Base-by-base conservation (phyloP, 1,140 invertebrate species). In the Drosophila baimaii region DNA sequence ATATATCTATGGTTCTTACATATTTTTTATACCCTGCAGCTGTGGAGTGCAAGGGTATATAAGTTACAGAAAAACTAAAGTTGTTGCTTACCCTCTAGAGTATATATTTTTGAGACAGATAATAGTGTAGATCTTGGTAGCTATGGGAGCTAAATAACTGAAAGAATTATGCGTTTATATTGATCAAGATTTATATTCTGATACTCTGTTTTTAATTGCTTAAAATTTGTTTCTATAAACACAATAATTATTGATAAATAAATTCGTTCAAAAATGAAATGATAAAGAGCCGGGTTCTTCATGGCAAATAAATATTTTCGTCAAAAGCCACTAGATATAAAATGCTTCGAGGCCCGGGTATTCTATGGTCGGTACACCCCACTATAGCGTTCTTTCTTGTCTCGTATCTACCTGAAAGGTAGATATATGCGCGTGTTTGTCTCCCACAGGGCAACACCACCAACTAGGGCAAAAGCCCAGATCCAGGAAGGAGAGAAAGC, bases 1-100 rank as follows among this genome's bases (percentile, higher is more conserved):
- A 68, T 57, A 35, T 70, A 25, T 71, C 35, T 70, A 44, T 21
- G 68, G n/a, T 23, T 69, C 27, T n/a, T 27, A 33, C 61, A 65
- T 35, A 52, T 52, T 21, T 33, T 33, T 0, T 10, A 21, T 35
- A 35, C 19, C 19, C 29, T 5, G 10, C 31, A 19, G 0, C 9
- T 1, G 13, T 9, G 1, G 27, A 21, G 29, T 8, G 25, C 1
- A 13, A 19, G 47, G n/a, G 47, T 51, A 15, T 51, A 52, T 52
- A 15, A 3, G 29, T 52, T 52, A 10, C 1, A 33, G 17, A 0
- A 13, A 10, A 52, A 21, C 7, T 33, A 33, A 2, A 21, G 17
- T 10, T 5, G 17, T 37, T 7, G 7, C 6, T n/a, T 2, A 31
- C 13, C 10, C 0, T 15, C 10, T 10, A 5, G 8, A 12, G 5